These are phyloP conservation scores for Pitta sordida DNA, from an alignment of 2,113 vertebrate species.

Conservation along the genomic window DNA sequence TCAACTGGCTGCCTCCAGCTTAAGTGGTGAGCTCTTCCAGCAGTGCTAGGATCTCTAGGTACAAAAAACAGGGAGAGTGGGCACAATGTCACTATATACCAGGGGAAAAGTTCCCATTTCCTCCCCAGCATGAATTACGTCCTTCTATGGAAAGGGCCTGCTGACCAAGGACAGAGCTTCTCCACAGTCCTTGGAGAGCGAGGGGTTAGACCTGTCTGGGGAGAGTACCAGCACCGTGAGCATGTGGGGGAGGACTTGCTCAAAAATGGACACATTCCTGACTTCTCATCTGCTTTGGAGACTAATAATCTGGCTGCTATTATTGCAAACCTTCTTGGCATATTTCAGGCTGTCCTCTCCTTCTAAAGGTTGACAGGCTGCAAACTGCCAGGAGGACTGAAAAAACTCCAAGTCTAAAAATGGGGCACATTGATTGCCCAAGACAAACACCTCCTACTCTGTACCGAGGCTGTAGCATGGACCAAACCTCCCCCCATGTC, in stretches of 20 bases:
- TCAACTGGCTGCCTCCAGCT: constrained; percentile 9
- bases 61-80: background rate
- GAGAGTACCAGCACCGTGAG: background rate
- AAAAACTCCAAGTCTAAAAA: background rate
- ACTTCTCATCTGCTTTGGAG: background rate
- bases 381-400: constrained; percentile 3
- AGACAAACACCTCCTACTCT: background rate
- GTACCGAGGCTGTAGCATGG: background rate
- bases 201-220: background rate
- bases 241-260: background rate
- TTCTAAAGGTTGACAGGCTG: constrained; percentile 5
- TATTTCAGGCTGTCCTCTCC: constrained; percentile 26
- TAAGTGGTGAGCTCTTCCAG: constrained; percentile 13
- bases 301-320: background rate
- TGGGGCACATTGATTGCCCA: background rate
- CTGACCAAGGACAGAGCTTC: background rate
- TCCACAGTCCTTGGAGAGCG: background rate
- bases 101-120: background rate
- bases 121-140: background rate
- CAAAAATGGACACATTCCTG: background rate
- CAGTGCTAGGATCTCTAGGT: background rate
- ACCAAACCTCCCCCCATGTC: background rate
- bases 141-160: background rate
- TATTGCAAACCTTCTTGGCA: background rate
- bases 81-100: background rate